phyloP scores from a whole-genome alignment of 2,888 invertebrate genomes.

The Meghimatium bilineatum region DNA sequence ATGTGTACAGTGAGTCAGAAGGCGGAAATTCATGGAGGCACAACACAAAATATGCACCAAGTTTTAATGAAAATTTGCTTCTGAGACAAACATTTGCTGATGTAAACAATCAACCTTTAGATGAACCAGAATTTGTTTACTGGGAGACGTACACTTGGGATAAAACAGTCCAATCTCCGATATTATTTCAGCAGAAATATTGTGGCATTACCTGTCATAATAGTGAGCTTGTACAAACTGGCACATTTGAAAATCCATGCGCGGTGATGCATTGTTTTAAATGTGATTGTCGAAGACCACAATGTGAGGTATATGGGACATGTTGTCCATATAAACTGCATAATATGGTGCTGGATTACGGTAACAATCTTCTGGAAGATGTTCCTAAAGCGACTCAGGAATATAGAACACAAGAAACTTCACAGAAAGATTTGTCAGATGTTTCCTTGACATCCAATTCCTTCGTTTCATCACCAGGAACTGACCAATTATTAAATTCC shows the following conservation, averaged over 20 bases:
- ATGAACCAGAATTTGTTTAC: neutral
- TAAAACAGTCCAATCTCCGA: neutral
- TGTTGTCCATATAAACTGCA: conserved; percentile 10
- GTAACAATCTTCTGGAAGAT: too few relatives aligned
- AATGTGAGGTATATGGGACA: conserved; percentile 19
- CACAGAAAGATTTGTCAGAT: neutral
- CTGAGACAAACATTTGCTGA: neutral
- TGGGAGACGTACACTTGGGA: neutral
- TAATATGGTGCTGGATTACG: too few relatives aligned
- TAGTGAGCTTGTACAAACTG: neutral
- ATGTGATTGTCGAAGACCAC: conserved; percentile 12
- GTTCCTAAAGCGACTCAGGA: too few relatives aligned
- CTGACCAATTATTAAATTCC: neutral
- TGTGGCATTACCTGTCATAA: neutral
- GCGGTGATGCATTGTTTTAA: neutral
- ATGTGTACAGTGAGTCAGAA: too few relatives aligned
- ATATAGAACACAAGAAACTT: too few relatives aligned
- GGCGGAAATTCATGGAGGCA: neutral
- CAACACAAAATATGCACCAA: neutral
- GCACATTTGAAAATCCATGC: neutral
- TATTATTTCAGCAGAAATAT: neutral
- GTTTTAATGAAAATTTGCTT: neutral
- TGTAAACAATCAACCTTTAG: neutral
- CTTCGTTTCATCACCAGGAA: neutral
- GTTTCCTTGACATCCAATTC: neutral